Percentiles rank a stretch among this genome's conserved stretches.
These are phyloP conservation scores for Lamellibrachia luymesi DNA, from an alignment of 1,140 invertebrate species.

Conservation along the genomic window DNA sequence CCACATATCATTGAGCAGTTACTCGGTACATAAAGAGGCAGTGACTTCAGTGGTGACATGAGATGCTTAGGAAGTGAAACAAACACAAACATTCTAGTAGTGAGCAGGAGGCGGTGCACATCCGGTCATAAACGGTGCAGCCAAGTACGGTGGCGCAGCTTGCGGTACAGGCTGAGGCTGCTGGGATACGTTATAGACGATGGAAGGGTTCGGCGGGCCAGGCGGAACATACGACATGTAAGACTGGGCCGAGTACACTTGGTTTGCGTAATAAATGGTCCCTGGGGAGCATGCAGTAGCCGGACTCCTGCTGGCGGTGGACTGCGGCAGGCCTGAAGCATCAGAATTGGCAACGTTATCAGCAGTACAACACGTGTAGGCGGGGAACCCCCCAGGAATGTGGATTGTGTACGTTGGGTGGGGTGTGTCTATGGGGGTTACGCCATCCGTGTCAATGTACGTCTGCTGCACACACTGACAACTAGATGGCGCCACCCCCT, in stretches of 20 bases:
- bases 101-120: not conserved
- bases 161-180: not conserved
- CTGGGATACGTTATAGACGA: slow-evolving; percentile 4
- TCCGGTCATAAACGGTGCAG: not conserved
- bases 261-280: not conserved
- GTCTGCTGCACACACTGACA: not conserved
- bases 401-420: slow-evolving; percentile 16
- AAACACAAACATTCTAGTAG: not conserved
- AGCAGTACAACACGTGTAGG: not conserved
- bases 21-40: not conserved
- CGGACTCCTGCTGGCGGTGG: not conserved
- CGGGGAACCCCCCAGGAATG: not conserved
- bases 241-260: not conserved
- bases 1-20: not conserved
- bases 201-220: not conserved
- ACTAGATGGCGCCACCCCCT: not conserved
- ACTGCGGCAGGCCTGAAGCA: not conserved
- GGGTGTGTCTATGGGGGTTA: not conserved
- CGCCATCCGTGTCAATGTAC: not conserved
- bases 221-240: not conserved
- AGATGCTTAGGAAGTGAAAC: not conserved
- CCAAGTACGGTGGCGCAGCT: not conserved
- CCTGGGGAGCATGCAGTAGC: not conserved
- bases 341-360: not conserved
- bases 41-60: not conserved